Percentiles rank a stretch among this genome's conserved stretches.
Evolutionary conservation across 2,113 vertebrate species (phyloP).

Genomic region (Sphyrna mokarran): DNA sequence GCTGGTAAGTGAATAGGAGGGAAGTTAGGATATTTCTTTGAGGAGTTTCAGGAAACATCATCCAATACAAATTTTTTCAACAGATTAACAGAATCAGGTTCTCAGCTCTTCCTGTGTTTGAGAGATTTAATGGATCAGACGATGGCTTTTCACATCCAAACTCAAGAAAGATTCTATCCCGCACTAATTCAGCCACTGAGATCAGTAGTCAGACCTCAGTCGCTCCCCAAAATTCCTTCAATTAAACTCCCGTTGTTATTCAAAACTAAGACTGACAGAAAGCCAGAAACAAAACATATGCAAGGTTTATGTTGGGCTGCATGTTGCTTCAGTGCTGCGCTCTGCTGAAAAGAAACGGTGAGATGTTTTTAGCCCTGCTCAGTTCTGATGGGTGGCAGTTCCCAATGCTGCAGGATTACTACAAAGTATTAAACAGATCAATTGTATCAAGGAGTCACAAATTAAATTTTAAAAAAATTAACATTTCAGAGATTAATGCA

Average conservation of each 20-base stretch:
- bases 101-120: neutral
- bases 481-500: neutral
- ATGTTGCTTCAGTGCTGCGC: neutral
- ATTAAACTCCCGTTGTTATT: neutral
- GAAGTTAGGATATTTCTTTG: neutral
- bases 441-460: neutral
- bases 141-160: neutral
- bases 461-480: neutral
- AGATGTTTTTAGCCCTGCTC: neutral
- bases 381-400: neutral
- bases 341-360: neutral
- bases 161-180: neutral
- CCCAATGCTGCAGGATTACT: neutral
- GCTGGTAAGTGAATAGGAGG: neutral
- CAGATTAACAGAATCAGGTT: neutral
- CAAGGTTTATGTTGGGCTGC: neutral
- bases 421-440: neutral
- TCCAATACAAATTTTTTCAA: neutral
- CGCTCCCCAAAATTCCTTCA: neutral
- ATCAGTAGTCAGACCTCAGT: too few relatives aligned
- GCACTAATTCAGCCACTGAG: neutral
- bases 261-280: neutral
- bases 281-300: neutral
- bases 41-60: neutral
- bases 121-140: neutral